Conservation (phyloP, 1,140 invertebrate genomes). For the Camponotus floridanus region DNA sequence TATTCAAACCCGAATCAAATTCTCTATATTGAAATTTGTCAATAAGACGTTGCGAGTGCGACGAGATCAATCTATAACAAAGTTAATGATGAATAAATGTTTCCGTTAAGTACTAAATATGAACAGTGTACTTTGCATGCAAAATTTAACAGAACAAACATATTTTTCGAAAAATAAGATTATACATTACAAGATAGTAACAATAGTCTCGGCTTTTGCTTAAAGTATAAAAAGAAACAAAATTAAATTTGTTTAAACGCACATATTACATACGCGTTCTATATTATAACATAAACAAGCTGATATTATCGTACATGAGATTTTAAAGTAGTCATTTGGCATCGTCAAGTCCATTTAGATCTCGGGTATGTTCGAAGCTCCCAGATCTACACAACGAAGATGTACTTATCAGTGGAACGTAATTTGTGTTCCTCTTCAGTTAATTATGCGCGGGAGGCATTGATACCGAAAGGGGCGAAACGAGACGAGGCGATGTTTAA, state of each 20-base stretch:
- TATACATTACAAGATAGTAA: neutral
- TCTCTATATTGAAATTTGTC: constrained; percentile 23
- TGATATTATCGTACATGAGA: neutral
- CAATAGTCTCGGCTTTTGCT: neutral
- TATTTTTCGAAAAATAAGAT: neutral
- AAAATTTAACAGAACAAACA: neutral
- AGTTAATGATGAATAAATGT: neutral
- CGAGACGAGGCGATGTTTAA: constrained; percentile 55
- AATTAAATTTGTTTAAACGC: neutral
- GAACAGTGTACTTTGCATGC: neutral
- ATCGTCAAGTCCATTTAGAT: constrained; percentile 25
- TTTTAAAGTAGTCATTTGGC: constrained; percentile 4
- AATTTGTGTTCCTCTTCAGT: constrained; percentile 62
- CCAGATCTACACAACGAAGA: constrained; percentile 23
- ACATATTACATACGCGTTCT: neutral
- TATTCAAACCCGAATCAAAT: constrained; percentile 36
- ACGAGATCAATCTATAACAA: neutral
- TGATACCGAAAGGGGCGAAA: constrained; percentile 25
- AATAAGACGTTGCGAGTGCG: neutral
- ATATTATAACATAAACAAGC: neutral
- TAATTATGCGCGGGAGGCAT: constrained; percentile 48
- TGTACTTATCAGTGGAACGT: constrained; percentile 26
- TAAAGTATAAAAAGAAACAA: neutral
- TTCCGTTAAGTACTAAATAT: neutral
- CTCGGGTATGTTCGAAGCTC: constrained; percentile 1